Base-by-base conservation (phyloP, 1,140 invertebrate genomes). In the Eumeta japonica region DNA sequence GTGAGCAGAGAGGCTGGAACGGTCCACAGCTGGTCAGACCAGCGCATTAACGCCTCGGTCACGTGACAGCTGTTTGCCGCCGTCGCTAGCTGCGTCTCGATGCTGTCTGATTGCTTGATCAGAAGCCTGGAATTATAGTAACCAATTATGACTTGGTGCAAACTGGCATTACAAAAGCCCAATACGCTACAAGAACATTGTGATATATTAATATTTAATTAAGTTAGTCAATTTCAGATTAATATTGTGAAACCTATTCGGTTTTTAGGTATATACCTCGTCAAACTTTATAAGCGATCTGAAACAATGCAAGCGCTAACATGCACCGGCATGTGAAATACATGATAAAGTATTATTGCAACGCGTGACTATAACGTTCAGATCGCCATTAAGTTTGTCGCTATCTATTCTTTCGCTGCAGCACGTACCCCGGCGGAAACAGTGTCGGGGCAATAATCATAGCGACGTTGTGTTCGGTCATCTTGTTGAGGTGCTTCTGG, bases 371-470 rank as follows among this genome's bases (percentile, higher is more conserved):
- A n/a, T n/a, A n/a, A n/a, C n/a, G n/a, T n/a, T n/a, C n/a, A n/a
- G n/a, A n/a, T n/a, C n/a, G n/a, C n/a, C n/a, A n/a, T n/a, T n/a
- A n/a, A n/a, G n/a, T n/a, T n/a, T n/a, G n/a, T n/a, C n/a, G n/a
- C n/a, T n/a, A n/a, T n/a, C n/a, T n/a, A n/a, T n/a, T n/a, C n/a
- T n/a, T 12, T 39, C 4, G 37, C 17, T 5, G 15, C 4, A 35
- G 15, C 46, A 59, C 30, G 27, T 79, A 85, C 70, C 81, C 82
- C 30, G 89, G 88, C 30, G 91, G 86, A 61, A 95, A 94, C 18
- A 96, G 79, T 31, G 92, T 92, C 18, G 92, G 92, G 9, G 92
- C 92, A 37, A 93, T 87, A 44, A 96, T 94, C 84, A 94, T 93
- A 5, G 92, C 86, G 5, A 94, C 89, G 65, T 94, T 96, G 53